Evolutionary conservation across 2,797 vertebrate genomes (phyloP).

Genomic region (Enteromius paludinosus): DNA sequence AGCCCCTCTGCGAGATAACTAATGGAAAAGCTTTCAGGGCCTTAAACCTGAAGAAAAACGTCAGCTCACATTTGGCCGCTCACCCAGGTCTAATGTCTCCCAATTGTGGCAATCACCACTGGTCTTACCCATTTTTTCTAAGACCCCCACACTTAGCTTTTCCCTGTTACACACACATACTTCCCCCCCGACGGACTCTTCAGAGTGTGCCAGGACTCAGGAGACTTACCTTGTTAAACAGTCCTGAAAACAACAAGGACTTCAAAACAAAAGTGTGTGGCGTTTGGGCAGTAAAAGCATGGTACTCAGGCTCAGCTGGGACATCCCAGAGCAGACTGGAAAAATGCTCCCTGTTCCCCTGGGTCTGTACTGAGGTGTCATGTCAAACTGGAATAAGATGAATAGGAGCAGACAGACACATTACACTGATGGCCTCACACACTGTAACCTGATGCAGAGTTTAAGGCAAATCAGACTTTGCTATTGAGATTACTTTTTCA

Average conservation of each 20-base stretch:
- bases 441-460: conserved; percentile 13
- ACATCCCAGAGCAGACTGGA: conserved; percentile 38
- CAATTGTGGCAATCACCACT: conserved; percentile 78
- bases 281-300: conserved; percentile 8
- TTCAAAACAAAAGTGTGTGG: conserved; percentile 42
- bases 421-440: conserved; percentile 15
- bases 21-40: conserved; percentile 98
- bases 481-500: background rate
- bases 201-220: conserved; percentile 71
- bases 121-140: conserved; percentile 60
- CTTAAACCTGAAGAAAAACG: conserved; percentile 75
- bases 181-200: conserved; percentile 65
- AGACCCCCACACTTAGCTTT: conserved; percentile 9
- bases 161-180: conserved; percentile 13
- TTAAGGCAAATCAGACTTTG: conserved; percentile 11
- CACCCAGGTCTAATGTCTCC: conserved; percentile 82
- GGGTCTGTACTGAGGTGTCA: conserved; percentile 42
- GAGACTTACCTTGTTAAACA: conserved; percentile 81
- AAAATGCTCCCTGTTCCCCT: conserved; percentile 27
- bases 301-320: conserved; percentile 24
- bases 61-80: conserved; percentile 86
- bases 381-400: conserved; percentile 38
- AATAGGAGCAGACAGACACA: background rate
- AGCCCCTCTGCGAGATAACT: conserved; percentile 71
- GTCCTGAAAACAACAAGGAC: conserved; percentile 67